A percentile compares a stretch with the other conserved stretches of the same genome.
These are phyloP conservation scores for Sceloporus undulatus DNA, from an alignment of 2,113 vertebrate genomes.

Conservation along the genomic window DNA sequence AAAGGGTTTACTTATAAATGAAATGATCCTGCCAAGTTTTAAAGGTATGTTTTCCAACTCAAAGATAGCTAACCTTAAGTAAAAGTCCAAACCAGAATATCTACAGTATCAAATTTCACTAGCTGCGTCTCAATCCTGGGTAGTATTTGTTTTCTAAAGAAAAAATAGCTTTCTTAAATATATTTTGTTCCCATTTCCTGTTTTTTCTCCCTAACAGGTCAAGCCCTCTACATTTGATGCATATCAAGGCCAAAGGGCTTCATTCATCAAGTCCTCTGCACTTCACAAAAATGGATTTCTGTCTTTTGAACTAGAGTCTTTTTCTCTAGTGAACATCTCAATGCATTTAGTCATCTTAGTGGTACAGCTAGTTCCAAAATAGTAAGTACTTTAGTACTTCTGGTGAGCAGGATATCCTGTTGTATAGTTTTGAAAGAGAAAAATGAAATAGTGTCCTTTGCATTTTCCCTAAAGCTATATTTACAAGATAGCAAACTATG, in stretches of 20 bases:
- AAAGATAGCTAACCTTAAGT: background rate
- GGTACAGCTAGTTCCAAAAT: conserved; percentile 37
- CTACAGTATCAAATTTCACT: conserved; percentile 37
- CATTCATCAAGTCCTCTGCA: conserved; percentile 61
- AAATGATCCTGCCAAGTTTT: background rate
- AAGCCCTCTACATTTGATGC: conserved; percentile 50
- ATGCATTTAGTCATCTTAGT: conserved; percentile 28
- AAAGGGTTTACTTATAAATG: conserved; percentile 22
- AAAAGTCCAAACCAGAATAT: conserved; percentile 22
- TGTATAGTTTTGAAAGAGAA: conserved; percentile 40
- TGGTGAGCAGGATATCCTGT: background rate
- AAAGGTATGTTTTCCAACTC: conserved; percentile 25
- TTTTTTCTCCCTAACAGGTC: conserved; percentile 41
- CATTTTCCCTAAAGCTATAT: conserved; percentile 34
- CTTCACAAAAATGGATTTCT: conserved; percentile 60
- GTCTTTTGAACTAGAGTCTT: conserved; percentile 45
- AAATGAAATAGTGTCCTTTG: conserved; percentile 29
- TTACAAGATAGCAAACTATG: background rate
- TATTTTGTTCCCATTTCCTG: conserved; percentile 59
- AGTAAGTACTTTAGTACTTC: conserved; percentile 40
- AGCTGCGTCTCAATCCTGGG: background rate
- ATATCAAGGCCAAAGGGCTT: conserved; percentile 48
- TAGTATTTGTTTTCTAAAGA: conserved; percentile 49
- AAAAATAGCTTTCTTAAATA: conserved; percentile 35
- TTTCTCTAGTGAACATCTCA: conserved; percentile 56